Conservation (phyloP, 2,888 invertebrate genomes). For the Philereme vetulata region DNA sequence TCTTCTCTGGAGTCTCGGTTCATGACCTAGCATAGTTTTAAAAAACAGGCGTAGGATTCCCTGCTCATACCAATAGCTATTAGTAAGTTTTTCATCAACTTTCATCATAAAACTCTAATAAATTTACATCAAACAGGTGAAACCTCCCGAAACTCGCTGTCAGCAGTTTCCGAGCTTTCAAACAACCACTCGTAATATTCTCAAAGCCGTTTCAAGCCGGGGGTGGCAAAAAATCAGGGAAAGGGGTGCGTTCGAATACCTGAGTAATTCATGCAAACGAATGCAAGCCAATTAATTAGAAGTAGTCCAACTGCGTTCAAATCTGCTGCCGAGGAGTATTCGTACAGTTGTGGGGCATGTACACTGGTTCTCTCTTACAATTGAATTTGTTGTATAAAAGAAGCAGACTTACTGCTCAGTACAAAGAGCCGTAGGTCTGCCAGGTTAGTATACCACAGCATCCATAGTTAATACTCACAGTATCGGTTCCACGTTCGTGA, state of each 20-base stretch:
- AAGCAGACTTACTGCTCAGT: too few species aligned
- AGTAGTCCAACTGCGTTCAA: constrained; percentile 68
- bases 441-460: too few species aligned
- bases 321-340: constrained; percentile 66
- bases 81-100: too few species aligned
- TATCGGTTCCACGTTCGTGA: too few species aligned
- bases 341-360: constrained; percentile 32
- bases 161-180: constrained; percentile 17
- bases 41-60: too few species aligned
- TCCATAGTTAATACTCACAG: too few species aligned
- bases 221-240: constrained; percentile 44
- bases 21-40: too few species aligned
- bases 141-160: constrained; percentile 15
- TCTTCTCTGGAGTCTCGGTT: too few species aligned
- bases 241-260: constrained; percentile 60
- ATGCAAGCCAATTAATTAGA: constrained; percentile 82
- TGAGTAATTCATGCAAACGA: constrained; percentile 82
- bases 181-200: constrained; percentile 25
- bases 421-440: too few species aligned
- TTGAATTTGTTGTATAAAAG: too few species aligned
- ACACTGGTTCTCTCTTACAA: constrained; percentile 30
- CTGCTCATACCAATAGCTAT: too few species aligned
- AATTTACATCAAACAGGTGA: constrained; percentile 20
- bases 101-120: neutral
- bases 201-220: constrained; percentile 32